Conservation (phyloP, 1,140 invertebrate genomes). For the Amyelois transitella region DNA sequence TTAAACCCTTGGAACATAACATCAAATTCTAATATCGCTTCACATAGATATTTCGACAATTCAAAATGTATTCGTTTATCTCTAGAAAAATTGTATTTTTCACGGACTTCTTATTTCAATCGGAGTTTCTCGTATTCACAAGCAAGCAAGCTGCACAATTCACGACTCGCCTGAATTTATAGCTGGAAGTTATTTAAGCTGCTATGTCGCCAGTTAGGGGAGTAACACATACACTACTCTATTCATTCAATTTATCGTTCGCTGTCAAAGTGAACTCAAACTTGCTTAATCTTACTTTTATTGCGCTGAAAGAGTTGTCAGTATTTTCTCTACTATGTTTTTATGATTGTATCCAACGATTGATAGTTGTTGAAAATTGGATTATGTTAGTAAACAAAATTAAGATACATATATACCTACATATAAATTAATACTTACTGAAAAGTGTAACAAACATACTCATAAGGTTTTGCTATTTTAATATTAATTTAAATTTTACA, state of each 20-base stretch:
- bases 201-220: slow-evolving; percentile 1
- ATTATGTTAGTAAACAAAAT: no score
- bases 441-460: no score
- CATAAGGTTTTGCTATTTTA: no score
- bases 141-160: slow-evolving; percentile 15
- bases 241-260: background rate
- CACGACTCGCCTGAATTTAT: slow-evolving; percentile 13
- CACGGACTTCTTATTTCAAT: slow-evolving; percentile 21
- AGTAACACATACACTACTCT: background rate
- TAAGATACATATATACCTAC: no score
- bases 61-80: slow-evolving; percentile 11
- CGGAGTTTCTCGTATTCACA: slow-evolving; percentile 8
- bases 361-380: no score
- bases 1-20: no score
- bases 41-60: background rate
- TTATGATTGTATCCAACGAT: no score
- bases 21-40: background rate
- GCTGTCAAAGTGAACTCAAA: background rate
- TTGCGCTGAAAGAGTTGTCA: background rate
- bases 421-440: no score
- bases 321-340: no score
- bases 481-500: no score
- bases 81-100: slow-evolving; percentile 18
- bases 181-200: slow-evolving; percentile 16
- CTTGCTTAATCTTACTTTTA: background rate